Evolutionary conservation across 2,888 invertebrate genomes (phyloP).

Genomic region (Anticlea derivata): DNA sequence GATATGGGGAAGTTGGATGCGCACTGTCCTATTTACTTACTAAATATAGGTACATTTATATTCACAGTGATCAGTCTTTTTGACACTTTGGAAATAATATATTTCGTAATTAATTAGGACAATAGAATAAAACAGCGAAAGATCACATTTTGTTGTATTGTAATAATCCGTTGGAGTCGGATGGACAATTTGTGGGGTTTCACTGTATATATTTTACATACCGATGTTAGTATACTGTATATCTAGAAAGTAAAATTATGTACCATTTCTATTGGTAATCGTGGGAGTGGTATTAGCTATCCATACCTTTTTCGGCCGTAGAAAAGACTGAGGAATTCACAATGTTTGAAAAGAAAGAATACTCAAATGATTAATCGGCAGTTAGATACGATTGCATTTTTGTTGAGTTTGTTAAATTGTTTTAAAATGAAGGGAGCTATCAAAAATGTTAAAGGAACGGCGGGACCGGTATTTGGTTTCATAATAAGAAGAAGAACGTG

Average conservation of each 20-base stretch:
- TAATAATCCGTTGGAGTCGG: constrained; percentile 45
- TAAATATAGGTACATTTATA: constrained; percentile 51
- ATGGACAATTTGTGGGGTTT: constrained; percentile 56
- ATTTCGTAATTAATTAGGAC: constrained; percentile 57
- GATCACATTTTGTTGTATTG: constrained; percentile 50
- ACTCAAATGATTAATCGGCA: constrained; percentile 71
- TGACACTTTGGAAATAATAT: constrained; percentile 35
- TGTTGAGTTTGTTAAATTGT: constrained; percentile 54
- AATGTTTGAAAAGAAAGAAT: constrained; percentile 62
- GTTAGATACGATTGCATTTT: constrained; percentile 51
- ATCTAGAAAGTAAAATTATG: constrained; percentile 63
- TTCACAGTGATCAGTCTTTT: constrained; percentile 20
- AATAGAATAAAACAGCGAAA: constrained; percentile 50
- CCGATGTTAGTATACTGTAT: constrained; percentile 77
- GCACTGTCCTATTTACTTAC: constrained; percentile 52
- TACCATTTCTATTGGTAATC: constrained; percentile 55
- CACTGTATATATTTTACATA: constrained; percentile 79
- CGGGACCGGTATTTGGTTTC: background rate
- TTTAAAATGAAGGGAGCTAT: constrained; percentile 20
- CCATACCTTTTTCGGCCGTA: constrained; percentile 67
- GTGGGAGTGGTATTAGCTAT: constrained; percentile 56
- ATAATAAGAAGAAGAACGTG: too few relatives aligned
- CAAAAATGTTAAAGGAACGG: background rate
- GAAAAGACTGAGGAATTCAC: constrained; percentile 80
- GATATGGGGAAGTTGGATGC: constrained; percentile 45